Base-by-base conservation (phyloP, 2,797 vertebrate species). In the Hoplostethus mediterraneus region DNA sequence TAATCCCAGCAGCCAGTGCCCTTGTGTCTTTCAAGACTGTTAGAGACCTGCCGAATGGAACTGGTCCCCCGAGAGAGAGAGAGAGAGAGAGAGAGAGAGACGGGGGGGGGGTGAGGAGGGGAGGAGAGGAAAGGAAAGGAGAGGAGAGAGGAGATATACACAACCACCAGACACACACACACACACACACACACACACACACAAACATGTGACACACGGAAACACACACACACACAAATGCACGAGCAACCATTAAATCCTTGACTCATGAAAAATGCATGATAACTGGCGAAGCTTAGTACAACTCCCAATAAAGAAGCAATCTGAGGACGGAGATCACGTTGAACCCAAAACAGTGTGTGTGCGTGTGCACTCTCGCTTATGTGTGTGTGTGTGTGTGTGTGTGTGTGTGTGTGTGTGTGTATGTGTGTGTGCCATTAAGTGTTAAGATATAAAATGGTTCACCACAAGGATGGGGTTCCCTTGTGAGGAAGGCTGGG, bases 181-280 rank as follows among this genome's bases (percentile, higher is more conserved):
- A 67, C 42, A 63, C 68, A 66, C 31, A 67, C 31, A 55, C 16
- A 70, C 55, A 63, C 58, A 62, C 49, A 68, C 52, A 38, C 42
- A 67, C 42, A 70, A 28, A 31, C 42, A 52, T 33, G 53, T 48
- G 21, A 52, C 40, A 58, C 67, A 53, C 65, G 59, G 49, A 48
- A 64, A 63, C 68, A 66, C 31, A 67, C 58, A 63, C 68, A 66
- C 31, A 67, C 58, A 62, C 49, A 68, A 73, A 79, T 57, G 86
- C 69, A 77, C 71, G 75, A 16, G 56, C 79, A 83, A 72, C 77
- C 82, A 86, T 87, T 86, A 90, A 90, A 90, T 89, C 85, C 77
- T 58, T 11, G 31, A 54, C 88, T 91, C 86, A 94, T 93, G 87
- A 95, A 94, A 94, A 92, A 94, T 94, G 89, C 90, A 94, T 93